Percentiles rank a stretch among this genome's conserved stretches.
phyloP scores from a whole-genome alignment of 2,113 vertebrate genomes.

The Bos taurus region ARS-UCD2.0 NC_037329.1:80684001-80684500 shows the following conservation, averaged over 20 bases:
- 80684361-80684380: background rate
- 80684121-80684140: background rate
- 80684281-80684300: background rate
- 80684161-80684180: background rate
- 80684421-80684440: constrained; percentile 38
- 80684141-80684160: background rate
- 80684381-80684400: constrained; percentile 38
- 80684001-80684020: constrained; percentile 67
- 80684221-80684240: background rate
- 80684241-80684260: background rate
- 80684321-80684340: background rate
- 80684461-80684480: constrained; percentile 17
- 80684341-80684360: background rate
- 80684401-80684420: constrained; percentile 48
- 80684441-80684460: constrained; percentile 47
- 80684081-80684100: constrained; percentile 22
- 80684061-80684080: constrained; percentile 52
- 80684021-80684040: constrained; percentile 40
- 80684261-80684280: background rate
- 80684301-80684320: background rate
- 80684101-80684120: background rate
- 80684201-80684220: background rate
- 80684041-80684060: constrained; percentile 6
- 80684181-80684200: background rate
- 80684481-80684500: background rate